phyloP scores from a whole-genome alignment of 2,888 invertebrate species.

The Onthophagus sagittarius region DNA sequence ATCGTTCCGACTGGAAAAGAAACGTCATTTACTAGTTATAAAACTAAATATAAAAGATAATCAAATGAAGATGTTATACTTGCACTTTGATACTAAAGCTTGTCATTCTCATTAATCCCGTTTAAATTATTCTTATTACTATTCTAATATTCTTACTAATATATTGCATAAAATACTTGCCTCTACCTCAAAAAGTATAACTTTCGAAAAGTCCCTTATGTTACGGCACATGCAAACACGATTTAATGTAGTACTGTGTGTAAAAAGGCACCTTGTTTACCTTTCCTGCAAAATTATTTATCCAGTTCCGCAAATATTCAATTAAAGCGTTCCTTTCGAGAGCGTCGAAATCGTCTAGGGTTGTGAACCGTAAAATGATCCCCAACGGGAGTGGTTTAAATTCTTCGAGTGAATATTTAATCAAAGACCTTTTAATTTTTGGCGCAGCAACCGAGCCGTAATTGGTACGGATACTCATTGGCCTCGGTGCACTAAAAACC shows the following conservation, averaged over 20 bases:
- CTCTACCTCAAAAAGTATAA: too few species aligned
- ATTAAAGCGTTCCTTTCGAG: background rate
- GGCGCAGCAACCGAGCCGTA: background rate
- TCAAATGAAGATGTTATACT: too few species aligned
- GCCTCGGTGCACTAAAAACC: background rate
- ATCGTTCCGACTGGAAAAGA: too few species aligned
- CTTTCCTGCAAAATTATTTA: background rate
- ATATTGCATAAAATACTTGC: too few species aligned
- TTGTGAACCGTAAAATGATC: background rate
- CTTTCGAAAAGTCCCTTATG: background rate
- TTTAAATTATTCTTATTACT: too few species aligned
- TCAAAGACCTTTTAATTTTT: constrained; percentile 10
- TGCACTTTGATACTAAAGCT: too few species aligned
- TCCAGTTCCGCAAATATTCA: background rate
- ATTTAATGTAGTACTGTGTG: background rate
- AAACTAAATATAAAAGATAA: too few species aligned
- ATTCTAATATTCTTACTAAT: too few species aligned
- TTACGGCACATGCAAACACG: background rate
- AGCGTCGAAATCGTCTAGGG: background rate
- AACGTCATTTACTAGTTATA: too few species aligned
- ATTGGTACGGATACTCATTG: background rate
- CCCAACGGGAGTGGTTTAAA: background rate
- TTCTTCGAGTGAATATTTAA: constrained; percentile 8
- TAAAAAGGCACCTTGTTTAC: background rate
- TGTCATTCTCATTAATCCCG: too few species aligned